Evolutionary conservation across 1,140 invertebrate species (phyloP).

Genomic region (Zaprionus davidi): DNA sequence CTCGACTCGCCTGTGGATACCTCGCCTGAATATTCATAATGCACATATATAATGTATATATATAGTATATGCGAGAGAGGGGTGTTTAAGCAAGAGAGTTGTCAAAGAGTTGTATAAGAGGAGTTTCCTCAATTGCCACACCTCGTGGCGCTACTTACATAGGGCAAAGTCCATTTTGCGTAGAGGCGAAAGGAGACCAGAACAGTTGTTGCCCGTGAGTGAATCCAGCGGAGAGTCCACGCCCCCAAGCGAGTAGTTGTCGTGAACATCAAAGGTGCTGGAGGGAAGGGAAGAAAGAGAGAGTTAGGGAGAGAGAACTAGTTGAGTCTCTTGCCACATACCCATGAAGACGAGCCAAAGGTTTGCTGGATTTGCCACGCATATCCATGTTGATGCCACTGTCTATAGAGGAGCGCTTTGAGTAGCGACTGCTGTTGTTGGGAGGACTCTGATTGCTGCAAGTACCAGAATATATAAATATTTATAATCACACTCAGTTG

Average conservation of each 20-base stretch:
- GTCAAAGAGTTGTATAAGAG: slow-evolving; percentile 35
- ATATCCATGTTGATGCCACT: slow-evolving; percentile 92
- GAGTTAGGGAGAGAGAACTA: too few species aligned
- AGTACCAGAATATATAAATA: background rate
- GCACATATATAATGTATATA: background rate
- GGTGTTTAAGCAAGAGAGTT: slow-evolving; percentile 39
- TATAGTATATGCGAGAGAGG: slow-evolving; percentile 22
- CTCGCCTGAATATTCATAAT: slow-evolving; percentile 86
- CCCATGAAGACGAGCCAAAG: slow-evolving; percentile 85
- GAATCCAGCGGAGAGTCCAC: slow-evolving; percentile 84
- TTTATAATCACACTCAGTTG: background rate
- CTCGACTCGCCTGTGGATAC: slow-evolving; percentile 87
- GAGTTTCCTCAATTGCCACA: slow-evolving; percentile 21
- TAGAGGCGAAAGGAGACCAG: slow-evolving; percentile 72
- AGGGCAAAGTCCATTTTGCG: slow-evolving; percentile 89
- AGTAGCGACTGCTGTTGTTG: slow-evolving; percentile 85
- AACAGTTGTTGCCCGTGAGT: slow-evolving; percentile 59
- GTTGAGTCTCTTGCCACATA: too few species aligned
- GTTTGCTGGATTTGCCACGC: slow-evolving; percentile 72
- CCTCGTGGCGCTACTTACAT: slow-evolving; percentile 86
- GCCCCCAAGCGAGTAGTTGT: slow-evolving; percentile 71
- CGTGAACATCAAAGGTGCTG: slow-evolving; percentile 71
- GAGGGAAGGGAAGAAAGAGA: background rate
- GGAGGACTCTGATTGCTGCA: slow-evolving; percentile 82
- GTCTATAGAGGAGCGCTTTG: slow-evolving; percentile 92